Conservation (phyloP, 1,140 invertebrate genomes). For the Leptestheria dahalacensis region DNA sequence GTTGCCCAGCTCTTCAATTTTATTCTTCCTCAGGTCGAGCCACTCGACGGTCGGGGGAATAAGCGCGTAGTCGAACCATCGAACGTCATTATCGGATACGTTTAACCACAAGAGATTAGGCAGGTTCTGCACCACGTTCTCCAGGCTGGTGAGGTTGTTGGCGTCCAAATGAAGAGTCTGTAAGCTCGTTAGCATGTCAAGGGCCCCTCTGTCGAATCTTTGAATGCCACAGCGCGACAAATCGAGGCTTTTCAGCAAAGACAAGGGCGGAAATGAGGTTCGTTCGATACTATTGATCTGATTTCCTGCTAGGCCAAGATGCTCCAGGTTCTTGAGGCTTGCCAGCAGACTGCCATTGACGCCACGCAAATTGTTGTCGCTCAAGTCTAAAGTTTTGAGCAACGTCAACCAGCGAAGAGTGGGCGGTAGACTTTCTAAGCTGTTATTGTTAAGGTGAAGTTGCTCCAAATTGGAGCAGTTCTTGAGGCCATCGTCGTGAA, state of each 20-base stretch:
- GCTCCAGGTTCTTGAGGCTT: slow-evolving; percentile 63
- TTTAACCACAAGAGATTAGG: slow-evolving; percentile 80
- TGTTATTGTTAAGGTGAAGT: slow-evolving; percentile 76
- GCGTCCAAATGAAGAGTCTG: slow-evolving; percentile 74
- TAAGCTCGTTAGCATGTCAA: slow-evolving; percentile 66
- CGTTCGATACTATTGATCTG: slow-evolving; percentile 68
- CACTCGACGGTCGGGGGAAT: slow-evolving; percentile 76
- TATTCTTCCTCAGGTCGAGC: slow-evolving; percentile 76
- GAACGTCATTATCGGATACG: slow-evolving; percentile 74
- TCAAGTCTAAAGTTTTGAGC: slow-evolving; percentile 70
- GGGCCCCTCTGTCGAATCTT: slow-evolving; percentile 64
- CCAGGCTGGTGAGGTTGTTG: slow-evolving; percentile 71
- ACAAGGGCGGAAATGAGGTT: slow-evolving; percentile 66
- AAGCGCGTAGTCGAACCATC: slow-evolving; percentile 79
- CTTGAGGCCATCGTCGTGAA: slow-evolving; percentile 61
- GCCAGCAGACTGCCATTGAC: slow-evolving; percentile 66
- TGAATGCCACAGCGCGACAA: slow-evolving; percentile 73
- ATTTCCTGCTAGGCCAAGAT: slow-evolving; percentile 71
- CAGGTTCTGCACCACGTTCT: slow-evolving; percentile 65
- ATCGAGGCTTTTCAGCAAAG: slow-evolving; percentile 69
- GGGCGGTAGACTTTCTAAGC: slow-evolving; percentile 61
- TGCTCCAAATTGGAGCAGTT: slow-evolving; percentile 73
- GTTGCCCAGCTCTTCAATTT: slow-evolving; percentile 73
- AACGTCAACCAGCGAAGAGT: slow-evolving; percentile 62
- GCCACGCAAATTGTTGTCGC: slow-evolving; percentile 70